A percentile compares a stretch with the other conserved stretches of the same genome.
Evolutionary conservation across 2,888 invertebrate species (phyloP).

Genomic region (Drosophila infuscata): DNA sequence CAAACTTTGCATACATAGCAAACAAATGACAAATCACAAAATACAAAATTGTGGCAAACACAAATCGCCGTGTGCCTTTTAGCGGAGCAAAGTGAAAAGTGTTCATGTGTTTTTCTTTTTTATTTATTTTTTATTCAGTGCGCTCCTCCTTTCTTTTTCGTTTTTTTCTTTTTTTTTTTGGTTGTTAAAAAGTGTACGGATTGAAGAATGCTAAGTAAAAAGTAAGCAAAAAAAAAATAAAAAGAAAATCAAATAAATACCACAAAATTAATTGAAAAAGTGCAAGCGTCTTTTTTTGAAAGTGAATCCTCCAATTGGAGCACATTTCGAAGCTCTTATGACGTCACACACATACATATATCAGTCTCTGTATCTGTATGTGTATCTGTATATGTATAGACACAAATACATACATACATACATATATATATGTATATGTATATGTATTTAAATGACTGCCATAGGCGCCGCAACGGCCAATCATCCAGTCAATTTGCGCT

Average conservation of each 20-base stretch:
- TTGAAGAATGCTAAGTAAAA: conserved; percentile 2
- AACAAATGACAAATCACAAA: conserved; percentile 35
- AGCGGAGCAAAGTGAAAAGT: conserved; percentile 17
- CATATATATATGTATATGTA: background rate
- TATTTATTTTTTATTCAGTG: background rate
- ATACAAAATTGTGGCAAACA: background rate
- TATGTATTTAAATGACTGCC: conserved; percentile 45
- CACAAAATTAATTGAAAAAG: conserved; percentile 30
- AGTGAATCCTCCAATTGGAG: conserved; percentile 17
- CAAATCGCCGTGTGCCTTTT: conserved; percentile 67
- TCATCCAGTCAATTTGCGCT: conserved; percentile 79
- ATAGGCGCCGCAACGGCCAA: conserved; percentile 58
- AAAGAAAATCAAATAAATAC: background rate
- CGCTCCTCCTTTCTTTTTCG: background rate
- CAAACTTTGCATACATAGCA: conserved; percentile 18
- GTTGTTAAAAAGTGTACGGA: background rate
- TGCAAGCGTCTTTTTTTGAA: conserved; percentile 17
- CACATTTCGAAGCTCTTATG: conserved; percentile 31
- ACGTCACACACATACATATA: conserved; percentile 51
- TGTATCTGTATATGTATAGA: background rate
- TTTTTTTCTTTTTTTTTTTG: background rate
- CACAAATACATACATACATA: conserved; percentile 10
- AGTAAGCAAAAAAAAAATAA: conserved; percentile 5
- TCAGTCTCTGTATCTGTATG: background rate
- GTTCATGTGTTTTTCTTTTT: background rate